Evolutionary conservation across 2,113 vertebrate genomes (phyloP).

Genomic region (Strix aluco): DNA sequence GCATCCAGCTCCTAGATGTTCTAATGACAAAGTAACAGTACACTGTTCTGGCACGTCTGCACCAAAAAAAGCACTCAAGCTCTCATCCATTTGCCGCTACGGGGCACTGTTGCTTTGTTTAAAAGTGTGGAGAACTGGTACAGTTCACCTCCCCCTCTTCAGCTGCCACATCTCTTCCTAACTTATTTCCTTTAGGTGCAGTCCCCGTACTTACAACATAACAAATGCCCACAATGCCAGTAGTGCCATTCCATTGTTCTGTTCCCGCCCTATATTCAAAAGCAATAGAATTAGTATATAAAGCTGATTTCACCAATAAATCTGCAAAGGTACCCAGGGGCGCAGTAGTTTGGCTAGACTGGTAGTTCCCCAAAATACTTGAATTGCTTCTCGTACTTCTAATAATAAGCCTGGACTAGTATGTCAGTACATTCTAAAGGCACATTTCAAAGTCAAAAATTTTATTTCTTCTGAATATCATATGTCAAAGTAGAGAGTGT

Average conservation of each 20-base stretch:
- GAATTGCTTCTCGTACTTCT: background rate
- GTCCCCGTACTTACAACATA: background rate
- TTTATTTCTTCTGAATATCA: background rate
- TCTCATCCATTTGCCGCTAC: background rate
- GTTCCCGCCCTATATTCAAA: background rate
- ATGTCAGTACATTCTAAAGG: background rate
- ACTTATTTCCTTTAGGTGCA: background rate
- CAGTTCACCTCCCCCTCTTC: background rate
- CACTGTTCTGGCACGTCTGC: background rate
- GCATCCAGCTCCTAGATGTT: rapidly evolving
- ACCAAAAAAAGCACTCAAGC: background rate
- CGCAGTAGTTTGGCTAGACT: background rate
- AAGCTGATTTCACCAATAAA: background rate
- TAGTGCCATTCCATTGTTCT: background rate
- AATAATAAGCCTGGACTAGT: background rate
- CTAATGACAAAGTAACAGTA: no score
- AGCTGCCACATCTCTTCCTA: no score
- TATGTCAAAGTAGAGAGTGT: background rate
- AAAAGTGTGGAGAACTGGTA: background rate
- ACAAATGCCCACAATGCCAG: background rate
- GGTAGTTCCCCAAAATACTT: background rate
- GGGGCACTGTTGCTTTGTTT: background rate
- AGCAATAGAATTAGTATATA: rapidly evolving
- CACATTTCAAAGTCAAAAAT: background rate
- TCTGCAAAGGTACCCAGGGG: rapidly evolving